Evolutionary conservation across 2,797 vertebrate genomes (phyloP).

Genomic region (Macropus fuliginosus): DNA sequence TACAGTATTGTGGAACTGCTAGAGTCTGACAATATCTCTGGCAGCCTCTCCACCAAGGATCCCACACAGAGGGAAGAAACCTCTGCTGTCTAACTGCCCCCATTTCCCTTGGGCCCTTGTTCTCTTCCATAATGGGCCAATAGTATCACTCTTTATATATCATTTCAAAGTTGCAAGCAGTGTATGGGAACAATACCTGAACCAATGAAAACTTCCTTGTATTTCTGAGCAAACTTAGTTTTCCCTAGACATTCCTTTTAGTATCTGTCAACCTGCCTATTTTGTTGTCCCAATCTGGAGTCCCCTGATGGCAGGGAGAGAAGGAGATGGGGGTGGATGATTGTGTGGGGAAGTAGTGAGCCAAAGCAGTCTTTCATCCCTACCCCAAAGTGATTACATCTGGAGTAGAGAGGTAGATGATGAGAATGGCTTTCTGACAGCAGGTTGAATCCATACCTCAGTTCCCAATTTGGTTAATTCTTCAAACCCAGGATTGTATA

Average conservation of each 20-base stretch:
- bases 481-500: conserved; percentile 32
- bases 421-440: neutral
- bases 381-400: conserved; percentile 22
- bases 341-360: no score
- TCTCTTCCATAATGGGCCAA: neutral
- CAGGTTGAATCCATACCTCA: neutral
- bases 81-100: conserved; percentile 90
- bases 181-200: neutral
- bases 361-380: no score
- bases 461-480: conserved; percentile 21
- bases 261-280: neutral
- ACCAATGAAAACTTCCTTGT: neutral
- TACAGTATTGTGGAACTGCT: conserved; percentile 98
- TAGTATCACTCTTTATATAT: neutral
- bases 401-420: conserved; percentile 4
- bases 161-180: neutral
- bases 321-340: neutral
- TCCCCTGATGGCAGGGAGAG: neutral
- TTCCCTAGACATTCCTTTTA: neutral
- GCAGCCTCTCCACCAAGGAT: conserved; percentile 92
- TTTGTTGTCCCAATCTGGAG: neutral
- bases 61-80: conserved; percentile 91
- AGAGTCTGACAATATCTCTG: conserved; percentile 94
- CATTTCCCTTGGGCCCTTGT: neutral
- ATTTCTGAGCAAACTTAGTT: conserved; percentile 31